Base-by-base conservation (phyloP, 2,888 invertebrate genomes). In the Biston stratarius region DNA sequence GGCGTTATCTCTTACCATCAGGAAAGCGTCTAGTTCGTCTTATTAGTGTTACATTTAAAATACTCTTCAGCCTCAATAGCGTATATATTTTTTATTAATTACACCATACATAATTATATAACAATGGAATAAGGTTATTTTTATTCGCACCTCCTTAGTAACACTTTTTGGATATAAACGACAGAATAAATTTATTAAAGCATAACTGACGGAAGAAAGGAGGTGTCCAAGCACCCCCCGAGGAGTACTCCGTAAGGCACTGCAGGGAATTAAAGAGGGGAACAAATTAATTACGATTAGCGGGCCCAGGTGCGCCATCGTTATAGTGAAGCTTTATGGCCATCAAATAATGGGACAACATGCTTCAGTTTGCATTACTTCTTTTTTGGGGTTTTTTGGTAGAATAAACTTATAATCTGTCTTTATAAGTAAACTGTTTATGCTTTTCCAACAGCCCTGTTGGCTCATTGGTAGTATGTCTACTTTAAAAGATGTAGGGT, bases 281-380 rank as follows among this genome's bases (percentile, higher is more conserved):
- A 12, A 24, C 59, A 65, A 67, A 67, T 67, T 67, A 61, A 67
- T 67, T 51, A 67, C 62, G 51, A 67, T 67, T 62, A 67, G 48
- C 53, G 47, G 53, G 6, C 53, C 11, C 67, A 67, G 67, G 67
- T 67, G 67, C 53, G 61, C 58, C 62, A 42, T 62, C 62, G 36
- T 67, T 58, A 62, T 49, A 62, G 62, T 62, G 61, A 53, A 47
- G 57, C 51, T 61, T 61, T 62, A 58, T 59, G 36, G 42, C 48
- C 49, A 40, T 58, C 47, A 62, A 62, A 53, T 48, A 62, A 53
- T 53, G 57, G 38, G 40, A 56, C 53, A 11, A 44, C 11, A 52
- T 42, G 42, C 0, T 61, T 52, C 42, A 42, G 24, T 42, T 55
- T 33, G 14, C 10, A 24, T 44, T 53, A 7, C 6, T 11, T 33